phyloP scores from a whole-genome alignment of 1,140 invertebrate species.

The Drosophila baimaii region DNA sequence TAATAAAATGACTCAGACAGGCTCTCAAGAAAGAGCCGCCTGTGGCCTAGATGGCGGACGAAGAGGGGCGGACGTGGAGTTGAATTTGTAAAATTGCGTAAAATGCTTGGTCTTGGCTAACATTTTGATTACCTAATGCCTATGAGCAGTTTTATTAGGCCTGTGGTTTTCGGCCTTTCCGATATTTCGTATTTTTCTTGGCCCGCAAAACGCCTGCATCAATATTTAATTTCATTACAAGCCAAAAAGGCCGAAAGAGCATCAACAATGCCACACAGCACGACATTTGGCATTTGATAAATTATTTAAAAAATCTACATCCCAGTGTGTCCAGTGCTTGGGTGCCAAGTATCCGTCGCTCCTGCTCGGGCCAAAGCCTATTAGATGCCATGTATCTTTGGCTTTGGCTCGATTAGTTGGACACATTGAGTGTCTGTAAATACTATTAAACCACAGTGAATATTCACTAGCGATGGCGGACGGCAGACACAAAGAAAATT shows the following conservation, averaged over 20 bases:
- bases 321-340: slow-evolving; percentile 21
- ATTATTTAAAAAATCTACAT: slow-evolving; percentile 65
- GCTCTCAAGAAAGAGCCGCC: slow-evolving; percentile 50
- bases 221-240: slow-evolving; percentile 82
- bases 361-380: slow-evolving; percentile 31
- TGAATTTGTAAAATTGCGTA: slow-evolving; percentile 65
- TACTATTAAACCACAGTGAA: slow-evolving; percentile 25
- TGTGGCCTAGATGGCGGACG: neutral
- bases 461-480: neutral
- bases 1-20: slow-evolving; percentile 71
- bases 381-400: slow-evolving; percentile 44
- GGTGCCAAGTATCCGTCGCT: slow-evolving; percentile 18
- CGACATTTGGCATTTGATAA: slow-evolving; percentile 63
- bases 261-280: slow-evolving; percentile 68
- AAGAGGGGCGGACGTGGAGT: neutral
- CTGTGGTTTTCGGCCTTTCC: slow-evolving; percentile 50
- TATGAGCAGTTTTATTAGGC: slow-evolving; percentile 70
- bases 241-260: slow-evolving; percentile 69
- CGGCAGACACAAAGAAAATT: neutral
- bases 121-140: slow-evolving; percentile 65
- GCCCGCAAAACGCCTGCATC: slow-evolving; percentile 55
- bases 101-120: slow-evolving; percentile 59
- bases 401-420: slow-evolving; percentile 55
- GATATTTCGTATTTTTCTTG: slow-evolving; percentile 46
- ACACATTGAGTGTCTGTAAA: slow-evolving; percentile 52